Percentiles rank a stretch among this genome's conserved stretches.
These are phyloP conservation scores for Crenichthys baileyi DNA, from an alignment of 2,797 vertebrate species.

Conservation along the genomic window DNA sequence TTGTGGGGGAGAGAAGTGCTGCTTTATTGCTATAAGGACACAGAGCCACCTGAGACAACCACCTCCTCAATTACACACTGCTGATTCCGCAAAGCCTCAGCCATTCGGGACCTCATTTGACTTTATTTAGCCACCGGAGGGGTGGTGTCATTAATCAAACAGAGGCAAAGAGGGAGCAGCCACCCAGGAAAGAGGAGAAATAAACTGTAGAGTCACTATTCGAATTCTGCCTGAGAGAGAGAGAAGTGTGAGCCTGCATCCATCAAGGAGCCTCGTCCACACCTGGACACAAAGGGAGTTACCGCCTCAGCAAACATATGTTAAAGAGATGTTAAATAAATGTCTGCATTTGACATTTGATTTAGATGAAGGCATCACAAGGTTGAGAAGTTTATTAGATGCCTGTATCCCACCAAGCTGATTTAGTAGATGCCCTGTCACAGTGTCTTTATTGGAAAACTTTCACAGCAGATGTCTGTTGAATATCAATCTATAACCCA, in stretches of 20 bases:
- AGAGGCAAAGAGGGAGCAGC: slow-evolving; percentile 45
- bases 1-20: slow-evolving; percentile 37
- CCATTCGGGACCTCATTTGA: slow-evolving; percentile 70
- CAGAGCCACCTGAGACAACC: slow-evolving; percentile 57
- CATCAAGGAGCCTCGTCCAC: slow-evolving; percentile 29
- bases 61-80: slow-evolving; percentile 67
- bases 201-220: slow-evolving; percentile 42
- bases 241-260: slow-evolving; percentile 24
- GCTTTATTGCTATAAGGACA: slow-evolving; percentile 49
- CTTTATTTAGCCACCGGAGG: slow-evolving; percentile 69
- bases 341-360: not conserved
- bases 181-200: slow-evolving; percentile 48
- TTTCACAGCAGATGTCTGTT: not conserved
- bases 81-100: slow-evolving; percentile 68
- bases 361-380: not conserved
- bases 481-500: not conserved
- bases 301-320: not conserved
- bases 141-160: slow-evolving; percentile 71
- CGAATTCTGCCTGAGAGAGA: slow-evolving; percentile 23
- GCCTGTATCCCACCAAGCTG: not conserved
- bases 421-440: not conserved
- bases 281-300: slow-evolving; percentile 13
- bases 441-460: not conserved
- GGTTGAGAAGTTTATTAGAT: not conserved
- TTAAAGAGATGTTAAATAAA: not conserved